Base-by-base conservation (phyloP, 2,888 invertebrate species). In the Vesta saturnalis region DNA sequence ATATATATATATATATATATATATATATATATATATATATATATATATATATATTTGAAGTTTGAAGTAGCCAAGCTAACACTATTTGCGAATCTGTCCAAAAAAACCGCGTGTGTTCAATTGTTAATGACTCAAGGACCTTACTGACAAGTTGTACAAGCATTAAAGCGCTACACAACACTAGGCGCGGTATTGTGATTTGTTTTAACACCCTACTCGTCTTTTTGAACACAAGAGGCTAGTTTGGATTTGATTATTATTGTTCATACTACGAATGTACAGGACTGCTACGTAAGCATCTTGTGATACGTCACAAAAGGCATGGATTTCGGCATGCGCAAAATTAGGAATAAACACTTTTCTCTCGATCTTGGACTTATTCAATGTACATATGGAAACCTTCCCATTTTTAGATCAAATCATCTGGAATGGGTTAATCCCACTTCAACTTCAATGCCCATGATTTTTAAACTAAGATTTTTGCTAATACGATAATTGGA, bases 111-210 rank as follows among this genome's bases (percentile, higher is more conserved):
- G 22, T 43, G 35, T 23, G 1, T 1, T 39, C n/a, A 10, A 15
- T 22, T 3, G 22, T 58, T 39, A 12, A 39, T 8, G 14, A 30
- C 1, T 43, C 12, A 12, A 4, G 10, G 12, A 43, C 43, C 14
- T 43, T 12, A 3, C 15, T 23, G 6, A 69, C 47, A 18, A 64
- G 47, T n/a, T 52, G 14, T 30, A 60, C 65, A 0, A 69, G 30
- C 8, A 65, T 18, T 19, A 65, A 10, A 1, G 65, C 65, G n/a
- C 60, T 61, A 47, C 57, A 60, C 43, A 69, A 56, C 30, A 66
- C 69, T 3, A 69, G 52, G 12, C 60, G 39, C 18, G 69, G 65
- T 4, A 69, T 57, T 8, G 69, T 69, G 22, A 69, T n/a, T n/a
- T 39, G 19, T 23, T 65, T 64, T 30, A 65, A 16, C 4, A 60